Conservation (phyloP, 2,888 invertebrate genomes). For the Vannuccia rotundouncinata region DNA sequence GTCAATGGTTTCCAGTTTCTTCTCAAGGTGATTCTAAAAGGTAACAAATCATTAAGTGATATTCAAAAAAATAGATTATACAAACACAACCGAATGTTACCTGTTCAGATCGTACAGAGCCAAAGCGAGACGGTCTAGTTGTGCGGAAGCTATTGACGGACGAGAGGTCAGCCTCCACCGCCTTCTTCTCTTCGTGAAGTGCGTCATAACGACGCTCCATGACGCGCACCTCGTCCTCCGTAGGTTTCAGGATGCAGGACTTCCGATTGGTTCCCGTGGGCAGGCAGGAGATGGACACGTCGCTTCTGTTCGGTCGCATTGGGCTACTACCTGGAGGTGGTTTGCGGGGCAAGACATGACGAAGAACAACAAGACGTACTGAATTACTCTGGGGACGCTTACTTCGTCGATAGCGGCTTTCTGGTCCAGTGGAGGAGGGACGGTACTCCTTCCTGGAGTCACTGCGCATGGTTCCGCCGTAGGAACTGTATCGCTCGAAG, state of each 20-base stretch:
- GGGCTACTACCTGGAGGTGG: background rate
- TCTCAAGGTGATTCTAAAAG: background rate
- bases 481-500: background rate
- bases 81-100: too few species aligned
- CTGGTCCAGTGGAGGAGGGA: background rate
- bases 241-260: background rate
- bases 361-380: background rate
- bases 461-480: background rate
- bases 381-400: background rate
- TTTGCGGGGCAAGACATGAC: background rate
- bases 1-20: background rate
- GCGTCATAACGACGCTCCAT: background rate
- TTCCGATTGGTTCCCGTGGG: background rate
- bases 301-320: background rate
- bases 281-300: background rate
- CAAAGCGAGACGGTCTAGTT: background rate
- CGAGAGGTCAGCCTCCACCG: background rate
- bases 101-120: too few species aligned
- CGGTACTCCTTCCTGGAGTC: background rate
- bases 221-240: background rate
- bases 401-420: background rate
- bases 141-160: background rate
- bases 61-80: too few species aligned
- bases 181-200: background rate
- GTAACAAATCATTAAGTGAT: too few species aligned